Conservation (phyloP, 2,888 invertebrate species). For the Parnassius apollo region DNA sequence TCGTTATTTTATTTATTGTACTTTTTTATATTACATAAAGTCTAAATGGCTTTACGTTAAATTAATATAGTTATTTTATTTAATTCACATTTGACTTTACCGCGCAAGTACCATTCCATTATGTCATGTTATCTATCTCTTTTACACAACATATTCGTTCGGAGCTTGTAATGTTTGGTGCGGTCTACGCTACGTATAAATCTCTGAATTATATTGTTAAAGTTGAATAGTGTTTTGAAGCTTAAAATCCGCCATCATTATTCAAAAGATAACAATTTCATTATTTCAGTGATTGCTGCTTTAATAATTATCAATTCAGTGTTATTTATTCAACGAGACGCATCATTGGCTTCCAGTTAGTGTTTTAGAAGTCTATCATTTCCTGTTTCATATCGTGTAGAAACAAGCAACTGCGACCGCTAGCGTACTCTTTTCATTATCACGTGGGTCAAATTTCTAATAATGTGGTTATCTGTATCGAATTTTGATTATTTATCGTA, state of each 20-base stretch:
- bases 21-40: slow-evolving; percentile 6
- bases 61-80: slow-evolving; percentile 23
- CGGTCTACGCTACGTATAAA: slow-evolving; percentile 61
- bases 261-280: slow-evolving; percentile 53
- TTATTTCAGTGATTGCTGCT: slow-evolving; percentile 36
- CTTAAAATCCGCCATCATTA: slow-evolving; percentile 75
- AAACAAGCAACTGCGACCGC: slow-evolving; percentile 76
- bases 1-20: slow-evolving; percentile 5
- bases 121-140: slow-evolving; percentile 57
- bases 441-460: slow-evolving; percentile 79
- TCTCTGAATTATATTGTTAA: slow-evolving; percentile 63
- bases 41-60: neutral
- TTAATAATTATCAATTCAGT: slow-evolving; percentile 25
- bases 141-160: slow-evolving; percentile 54
- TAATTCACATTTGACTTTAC: slow-evolving; percentile 68
- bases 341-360: slow-evolving; percentile 36
- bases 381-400: slow-evolving; percentile 70
- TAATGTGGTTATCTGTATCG: slow-evolving; percentile 45
- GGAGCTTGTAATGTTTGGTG: slow-evolving; percentile 48
- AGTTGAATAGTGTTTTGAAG: slow-evolving; percentile 66
- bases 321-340: slow-evolving; percentile 30
- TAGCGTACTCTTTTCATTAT: slow-evolving; percentile 75
- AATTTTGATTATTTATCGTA: slow-evolving; percentile 39
- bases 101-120: slow-evolving; percentile 70
- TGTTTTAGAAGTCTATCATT: slow-evolving; percentile 68